A percentile compares a stretch with the other conserved stretches of the same genome.
Evolutionary conservation across 2,888 invertebrate species (phyloP).

Genomic region (Rotaria macrura): DNA sequence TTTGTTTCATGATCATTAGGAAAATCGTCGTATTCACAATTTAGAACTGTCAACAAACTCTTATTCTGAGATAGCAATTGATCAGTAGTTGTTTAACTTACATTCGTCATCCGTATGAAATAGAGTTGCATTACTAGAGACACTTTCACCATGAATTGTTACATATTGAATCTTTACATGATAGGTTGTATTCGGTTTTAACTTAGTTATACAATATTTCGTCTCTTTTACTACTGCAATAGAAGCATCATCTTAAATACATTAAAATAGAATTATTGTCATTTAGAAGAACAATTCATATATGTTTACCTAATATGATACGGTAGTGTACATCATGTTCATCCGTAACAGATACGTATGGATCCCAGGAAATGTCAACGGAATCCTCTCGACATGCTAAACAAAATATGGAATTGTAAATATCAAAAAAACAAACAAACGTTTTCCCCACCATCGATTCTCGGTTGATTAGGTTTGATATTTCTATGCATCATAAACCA

Average conservation of each 20-base stretch:
- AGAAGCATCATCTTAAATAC: background rate
- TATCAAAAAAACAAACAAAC: background rate
- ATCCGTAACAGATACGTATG: background rate
- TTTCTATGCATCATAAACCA: background rate
- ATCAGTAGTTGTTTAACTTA: background rate
- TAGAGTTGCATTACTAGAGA: background rate
- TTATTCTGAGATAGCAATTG: too few relatives aligned
- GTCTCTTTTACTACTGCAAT: background rate
- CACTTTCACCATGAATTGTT: background rate
- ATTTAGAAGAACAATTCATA: background rate
- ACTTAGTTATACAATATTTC: background rate
- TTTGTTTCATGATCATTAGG: too few relatives aligned
- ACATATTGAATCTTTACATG: background rate
- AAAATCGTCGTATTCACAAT: too few relatives aligned
- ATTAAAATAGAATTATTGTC: background rate
- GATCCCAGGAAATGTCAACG: background rate
- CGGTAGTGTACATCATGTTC: background rate
- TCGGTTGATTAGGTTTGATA: background rate
- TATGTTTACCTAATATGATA: background rate
- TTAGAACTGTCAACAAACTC: too few relatives aligned
- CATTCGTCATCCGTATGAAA: background rate
- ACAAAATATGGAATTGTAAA: background rate
- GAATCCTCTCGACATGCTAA: background rate
- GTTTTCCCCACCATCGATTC: background rate
- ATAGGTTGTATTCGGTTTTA: background rate